Conservation (phyloP, 2,113 vertebrate genomes). For the Carassius carassius region DNA sequence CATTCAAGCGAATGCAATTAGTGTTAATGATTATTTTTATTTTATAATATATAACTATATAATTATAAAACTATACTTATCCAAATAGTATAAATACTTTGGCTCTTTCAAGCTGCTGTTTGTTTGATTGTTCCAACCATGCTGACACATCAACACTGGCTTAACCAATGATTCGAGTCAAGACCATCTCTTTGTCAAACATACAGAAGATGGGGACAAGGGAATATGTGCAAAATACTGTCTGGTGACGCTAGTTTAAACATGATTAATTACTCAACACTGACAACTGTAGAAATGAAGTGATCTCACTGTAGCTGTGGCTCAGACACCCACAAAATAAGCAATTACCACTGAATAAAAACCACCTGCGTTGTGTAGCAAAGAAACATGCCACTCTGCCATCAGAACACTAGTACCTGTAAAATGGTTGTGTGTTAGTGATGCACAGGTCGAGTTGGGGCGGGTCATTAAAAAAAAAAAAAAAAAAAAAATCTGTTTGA, state of each 20-base stretch:
- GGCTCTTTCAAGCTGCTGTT: neutral
- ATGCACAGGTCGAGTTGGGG: too few species aligned
- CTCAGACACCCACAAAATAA: neutral
- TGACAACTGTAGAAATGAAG: neutral
- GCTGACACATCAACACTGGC: neutral
- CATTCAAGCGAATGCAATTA: neutral
- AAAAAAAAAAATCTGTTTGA: too few species aligned
- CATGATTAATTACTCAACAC: neutral
- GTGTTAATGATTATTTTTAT: neutral
- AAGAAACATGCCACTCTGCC: neutral
- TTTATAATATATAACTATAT: too few species aligned
- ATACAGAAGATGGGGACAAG: neutral
- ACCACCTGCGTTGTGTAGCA: neutral
- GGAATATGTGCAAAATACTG: neutral
- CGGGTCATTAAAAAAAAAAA: too few species aligned
- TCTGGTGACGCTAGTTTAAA: neutral
- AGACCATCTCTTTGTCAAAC: neutral
- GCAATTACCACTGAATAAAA: neutral
- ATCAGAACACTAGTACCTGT: neutral
- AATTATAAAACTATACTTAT: neutral
- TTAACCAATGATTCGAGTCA: neutral
- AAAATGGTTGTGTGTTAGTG: neutral
- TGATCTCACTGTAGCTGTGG: neutral
- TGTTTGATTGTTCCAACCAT: neutral
- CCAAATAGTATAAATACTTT: neutral